Evolutionary conservation across 2,113 vertebrate species (phyloP).

Genomic region (Eulemur macaco): DNA sequence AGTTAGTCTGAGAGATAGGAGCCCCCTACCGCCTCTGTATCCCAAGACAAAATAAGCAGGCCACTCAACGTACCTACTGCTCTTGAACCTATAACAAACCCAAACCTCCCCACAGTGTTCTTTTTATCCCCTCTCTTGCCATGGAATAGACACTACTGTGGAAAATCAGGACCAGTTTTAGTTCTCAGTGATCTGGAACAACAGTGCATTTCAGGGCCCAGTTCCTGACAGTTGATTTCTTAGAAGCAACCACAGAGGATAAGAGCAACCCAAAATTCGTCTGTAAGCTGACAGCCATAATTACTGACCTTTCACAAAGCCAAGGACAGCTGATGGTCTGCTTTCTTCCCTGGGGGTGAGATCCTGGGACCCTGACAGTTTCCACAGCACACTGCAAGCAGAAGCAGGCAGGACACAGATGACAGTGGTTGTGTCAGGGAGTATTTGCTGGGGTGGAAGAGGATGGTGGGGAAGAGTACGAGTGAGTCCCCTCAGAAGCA

Average conservation of each 20-base stretch:
- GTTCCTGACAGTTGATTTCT: not conserved
- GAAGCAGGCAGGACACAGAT: not conserved
- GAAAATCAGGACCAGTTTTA: not conserved
- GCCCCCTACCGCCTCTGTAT: not conserved
- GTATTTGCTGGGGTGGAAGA: not conserved
- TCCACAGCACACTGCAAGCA: not conserved
- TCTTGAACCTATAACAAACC: not conserved
- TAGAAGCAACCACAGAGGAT: not conserved
- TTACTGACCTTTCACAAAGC: constrained; percentile 25
- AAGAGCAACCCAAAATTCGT: not conserved
- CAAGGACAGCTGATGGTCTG: not conserved
- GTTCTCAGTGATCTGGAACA: constrained; percentile 19
- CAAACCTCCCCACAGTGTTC: not conserved
- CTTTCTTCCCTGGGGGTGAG: not conserved
- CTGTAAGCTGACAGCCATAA: not conserved
- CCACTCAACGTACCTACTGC: not conserved
- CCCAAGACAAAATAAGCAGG: not conserved
- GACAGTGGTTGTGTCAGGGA: not conserved
- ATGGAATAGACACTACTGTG: not conserved
- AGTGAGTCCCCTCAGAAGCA: not conserved
- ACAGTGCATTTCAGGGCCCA: not conserved
- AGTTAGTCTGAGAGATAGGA: not conserved
- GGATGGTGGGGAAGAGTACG: not conserved
- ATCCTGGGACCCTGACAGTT: not conserved
- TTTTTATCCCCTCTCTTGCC: not conserved